Evolutionary conservation across 2,888 invertebrate genomes (phyloP), one percentile per base, ranked within the genome.

Genomic region (Lithophane semibrunnea): DNA sequence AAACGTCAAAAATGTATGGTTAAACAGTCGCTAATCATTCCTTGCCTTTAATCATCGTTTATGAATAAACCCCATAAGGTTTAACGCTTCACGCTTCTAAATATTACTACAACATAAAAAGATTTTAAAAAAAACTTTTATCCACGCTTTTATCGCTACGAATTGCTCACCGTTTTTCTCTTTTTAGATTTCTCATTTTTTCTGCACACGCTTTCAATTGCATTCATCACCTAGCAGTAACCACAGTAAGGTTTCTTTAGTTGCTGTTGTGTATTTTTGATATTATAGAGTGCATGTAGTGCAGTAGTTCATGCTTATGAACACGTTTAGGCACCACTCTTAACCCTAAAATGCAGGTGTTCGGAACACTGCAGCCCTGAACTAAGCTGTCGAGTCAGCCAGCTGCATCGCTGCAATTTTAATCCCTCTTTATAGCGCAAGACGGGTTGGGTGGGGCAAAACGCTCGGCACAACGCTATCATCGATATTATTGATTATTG

Each of bases 381-480:
- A 82, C 75, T 87, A 86, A 88, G 79, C 90, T 88, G 83, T 86
- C 83, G 85, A 74, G 61, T 73, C 82, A 86, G 86, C 84, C 89
- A 89, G 90, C 89, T 92, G 91, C 90, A 89, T 77, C 88, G 86
- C 79, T 91, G 92, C 92, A 92, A 92, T 92, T 92, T 92, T 91
- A 91, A 92, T 92, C 91, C 90, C 86, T 88, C 88, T 92, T 90
- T 92, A 92, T 88, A 89, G 80, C 66, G 63, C 80, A 80, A 88
- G 85, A 78, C 85, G 80, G 78, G 77, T 73, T 63, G 72, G 75
- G 72, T 49, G 78, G 71, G 58, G 76, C 82, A 75, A 75, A 70
- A 72, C 69, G 68, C n/a, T 52, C 37, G 69, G 73, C 80, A 80
- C 84, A 80, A 78, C 66, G 73, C 75, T 75, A 85, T 83, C 77